These are phyloP conservation scores for Drosophila nannoptera DNA, from an alignment of 1,140 invertebrate genomes.

Conservation along the genomic window DNA sequence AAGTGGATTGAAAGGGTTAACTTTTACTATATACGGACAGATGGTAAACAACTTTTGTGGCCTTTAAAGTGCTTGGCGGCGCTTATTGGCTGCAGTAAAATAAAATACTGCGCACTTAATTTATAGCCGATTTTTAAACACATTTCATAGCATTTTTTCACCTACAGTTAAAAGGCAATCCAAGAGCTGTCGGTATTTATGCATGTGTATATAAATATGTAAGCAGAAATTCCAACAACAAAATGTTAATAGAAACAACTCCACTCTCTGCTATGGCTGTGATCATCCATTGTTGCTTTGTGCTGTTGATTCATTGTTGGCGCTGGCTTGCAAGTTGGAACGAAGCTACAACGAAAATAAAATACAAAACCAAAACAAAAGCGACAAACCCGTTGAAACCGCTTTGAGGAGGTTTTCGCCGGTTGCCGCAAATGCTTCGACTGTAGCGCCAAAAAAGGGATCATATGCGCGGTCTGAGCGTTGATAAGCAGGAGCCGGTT, in stretches of 20 bases:
- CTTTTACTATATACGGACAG: background rate
- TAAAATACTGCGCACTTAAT: slow-evolving; percentile 11
- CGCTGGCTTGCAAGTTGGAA: slow-evolving; percentile 16
- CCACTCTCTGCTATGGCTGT: slow-evolving; percentile 1
- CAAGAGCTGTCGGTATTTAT: slow-evolving; percentile 2
- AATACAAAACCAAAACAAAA: slow-evolving; percentile 16
- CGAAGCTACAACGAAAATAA: slow-evolving; percentile 5
- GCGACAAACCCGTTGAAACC: slow-evolving; percentile 33
- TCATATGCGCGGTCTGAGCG: slow-evolving; percentile 15
- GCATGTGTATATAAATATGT: background rate
- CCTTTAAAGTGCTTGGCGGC: background rate
- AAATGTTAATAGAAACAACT: slow-evolving; percentile 18
- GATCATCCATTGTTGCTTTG: slow-evolving; percentile 24
- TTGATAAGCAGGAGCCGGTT: slow-evolving; percentile 33
- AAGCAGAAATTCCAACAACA: background rate
- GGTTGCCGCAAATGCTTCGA: slow-evolving; percentile 26
- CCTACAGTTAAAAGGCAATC: background rate
- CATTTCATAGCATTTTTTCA: background rate
- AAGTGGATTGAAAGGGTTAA: slow-evolving; percentile 10
- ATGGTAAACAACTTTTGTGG: background rate
- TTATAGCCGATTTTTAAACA: background rate
- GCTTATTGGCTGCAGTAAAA: background rate
- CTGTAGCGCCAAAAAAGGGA: slow-evolving; percentile 28
- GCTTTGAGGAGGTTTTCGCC: slow-evolving; percentile 32
- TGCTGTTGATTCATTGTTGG: slow-evolving; percentile 33